A percentile compares a stretch with the other conserved stretches of the same genome.
Evolutionary conservation across 2,888 invertebrate genomes (phyloP).

Genomic region (Neocrepidodera transversa): DNA sequence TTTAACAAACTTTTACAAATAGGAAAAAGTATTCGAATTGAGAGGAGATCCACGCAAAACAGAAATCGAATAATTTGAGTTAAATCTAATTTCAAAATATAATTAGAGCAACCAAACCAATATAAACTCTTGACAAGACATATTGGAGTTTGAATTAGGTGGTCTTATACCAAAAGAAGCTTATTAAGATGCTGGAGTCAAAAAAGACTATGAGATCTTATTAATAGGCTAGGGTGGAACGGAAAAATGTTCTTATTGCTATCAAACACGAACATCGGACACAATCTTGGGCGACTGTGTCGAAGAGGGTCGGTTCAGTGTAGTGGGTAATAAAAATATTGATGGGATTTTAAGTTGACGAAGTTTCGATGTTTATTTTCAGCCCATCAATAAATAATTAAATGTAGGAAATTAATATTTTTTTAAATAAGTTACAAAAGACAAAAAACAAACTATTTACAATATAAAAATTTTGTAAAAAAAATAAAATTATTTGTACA

Average conservation of each 20-base stretch:
- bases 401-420: too few species aligned
- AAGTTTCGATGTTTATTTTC: too few species aligned
- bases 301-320: background rate
- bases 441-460: too few species aligned
- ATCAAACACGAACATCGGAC: background rate
- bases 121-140: conserved; percentile 12
- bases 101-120: conserved; percentile 28
- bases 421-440: too few species aligned
- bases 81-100: conserved; percentile 31
- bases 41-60: conserved; percentile 4
- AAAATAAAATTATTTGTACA: too few species aligned
- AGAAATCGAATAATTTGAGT: conserved; percentile 25
- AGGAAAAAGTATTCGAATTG: conserved; percentile 18
- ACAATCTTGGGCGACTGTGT: conserved; percentile 1
- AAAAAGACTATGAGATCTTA: conserved; percentile 36
- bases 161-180: conserved; percentile 3
- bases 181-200: conserved; percentile 3
- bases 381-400: too few species aligned
- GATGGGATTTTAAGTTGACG: background rate
- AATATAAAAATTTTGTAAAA: too few species aligned
- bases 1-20: conserved; percentile 20
- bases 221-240: conserved; percentile 29
- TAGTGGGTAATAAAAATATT: background rate
- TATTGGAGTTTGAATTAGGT: conserved; percentile 1
- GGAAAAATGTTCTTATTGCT: background rate